A percentile compares a stretch with the other conserved stretches of the same genome.
Evolutionary conservation across 2,888 invertebrate genomes (phyloP).

Genomic region (Athalia circularis): DNA sequence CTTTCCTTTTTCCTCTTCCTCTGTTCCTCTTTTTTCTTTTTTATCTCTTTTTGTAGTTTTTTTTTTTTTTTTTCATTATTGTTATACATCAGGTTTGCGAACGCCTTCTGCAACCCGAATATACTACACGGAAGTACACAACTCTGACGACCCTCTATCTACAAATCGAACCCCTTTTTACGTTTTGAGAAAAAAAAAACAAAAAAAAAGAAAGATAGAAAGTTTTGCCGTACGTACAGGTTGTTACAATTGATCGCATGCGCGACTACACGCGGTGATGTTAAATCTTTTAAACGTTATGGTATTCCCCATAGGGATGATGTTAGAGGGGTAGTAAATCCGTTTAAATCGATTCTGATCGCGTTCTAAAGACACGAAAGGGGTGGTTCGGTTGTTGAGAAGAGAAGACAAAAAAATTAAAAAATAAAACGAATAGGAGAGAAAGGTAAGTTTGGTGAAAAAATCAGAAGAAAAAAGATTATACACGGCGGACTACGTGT

Average conservation of each 20-base stretch:
- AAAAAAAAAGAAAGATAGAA: too few relatives aligned
- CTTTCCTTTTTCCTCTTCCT: background rate
- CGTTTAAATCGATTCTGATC: constrained; percentile 23
- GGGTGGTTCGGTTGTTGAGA: constrained; percentile 26
- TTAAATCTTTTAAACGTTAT: constrained; percentile 13
- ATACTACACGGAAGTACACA: too few relatives aligned
- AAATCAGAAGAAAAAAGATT: background rate
- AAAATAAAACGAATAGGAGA: background rate
- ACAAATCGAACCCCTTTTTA: too few relatives aligned
- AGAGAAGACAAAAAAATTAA: background rate
- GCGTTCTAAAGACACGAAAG: constrained; percentile 24
- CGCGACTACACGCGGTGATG: background rate
- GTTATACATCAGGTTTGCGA: too few relatives aligned
- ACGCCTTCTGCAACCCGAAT: too few relatives aligned
- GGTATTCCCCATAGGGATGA: background rate
- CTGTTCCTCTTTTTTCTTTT: background rate
- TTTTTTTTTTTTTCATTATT: background rate
- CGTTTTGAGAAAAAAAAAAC: too few relatives aligned
- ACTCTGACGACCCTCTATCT: too few relatives aligned
- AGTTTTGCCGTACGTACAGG: too few relatives aligned
- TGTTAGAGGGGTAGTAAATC: constrained; percentile 17
- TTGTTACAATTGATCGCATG: too few relatives aligned
- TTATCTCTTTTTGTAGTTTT: background rate
- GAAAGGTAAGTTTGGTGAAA: too few relatives aligned
- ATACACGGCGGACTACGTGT: background rate